These are phyloP conservation scores for Aurelia aurita DNA, from an alignment of 30 jellyfish, hydroid and myxozoan species.

Conservation along the genomic window DNA sequence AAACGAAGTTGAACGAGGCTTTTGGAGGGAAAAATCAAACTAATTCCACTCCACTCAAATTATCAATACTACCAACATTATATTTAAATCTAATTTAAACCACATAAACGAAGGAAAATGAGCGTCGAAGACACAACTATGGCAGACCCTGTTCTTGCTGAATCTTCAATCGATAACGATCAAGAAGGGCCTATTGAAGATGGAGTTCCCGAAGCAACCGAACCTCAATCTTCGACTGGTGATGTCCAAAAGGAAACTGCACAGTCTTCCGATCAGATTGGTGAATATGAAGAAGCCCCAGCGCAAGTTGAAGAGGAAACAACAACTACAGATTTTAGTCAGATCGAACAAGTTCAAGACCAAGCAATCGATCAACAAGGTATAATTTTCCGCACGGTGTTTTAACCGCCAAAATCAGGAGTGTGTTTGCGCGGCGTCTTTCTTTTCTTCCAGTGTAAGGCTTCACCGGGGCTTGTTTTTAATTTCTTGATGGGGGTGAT, in stretches of 20 bases:
- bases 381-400: background rate
- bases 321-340: constrained; percentile 2
- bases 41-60: background rate
- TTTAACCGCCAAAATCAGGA: constrained; percentile 31
- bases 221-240: constrained; percentile 1
- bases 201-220: constrained; percentile 21
- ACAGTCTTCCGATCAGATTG: constrained; percentile 13
- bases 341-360: background rate
- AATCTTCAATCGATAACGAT: background rate
- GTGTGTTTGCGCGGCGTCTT: background rate
- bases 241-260: constrained; percentile 17
- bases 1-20: constrained; percentile 75
- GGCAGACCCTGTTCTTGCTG: constrained; percentile 10
- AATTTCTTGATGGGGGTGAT: too few species aligned
- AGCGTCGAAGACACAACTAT: constrained; percentile 11
- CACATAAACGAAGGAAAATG: background rate
- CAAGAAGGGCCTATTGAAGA: background rate
- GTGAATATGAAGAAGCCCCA: background rate
- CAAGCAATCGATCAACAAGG: constrained; percentile 33
- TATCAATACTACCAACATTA: background rate
- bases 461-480: too few species aligned
- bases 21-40: constrained; percentile 85
- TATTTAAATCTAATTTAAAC: background rate
- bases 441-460: background rate
- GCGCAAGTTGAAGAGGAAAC: constrained; percentile 43